Percentiles rank a stretch among this genome's conserved stretches.
Conservation (phyloP, 1,140 invertebrate species). For the Octopus bimaculoides region DNA sequence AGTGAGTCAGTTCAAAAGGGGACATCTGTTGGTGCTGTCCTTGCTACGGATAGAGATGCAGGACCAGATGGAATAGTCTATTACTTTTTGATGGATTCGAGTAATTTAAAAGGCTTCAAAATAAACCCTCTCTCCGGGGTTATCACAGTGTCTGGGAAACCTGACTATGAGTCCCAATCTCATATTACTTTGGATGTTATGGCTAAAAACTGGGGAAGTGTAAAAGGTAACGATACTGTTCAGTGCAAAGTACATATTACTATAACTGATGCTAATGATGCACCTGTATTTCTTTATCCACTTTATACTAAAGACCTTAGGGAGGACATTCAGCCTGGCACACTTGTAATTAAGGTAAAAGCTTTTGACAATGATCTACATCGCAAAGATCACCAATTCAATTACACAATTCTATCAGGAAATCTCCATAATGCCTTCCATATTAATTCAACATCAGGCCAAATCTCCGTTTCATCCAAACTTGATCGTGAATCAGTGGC, state of each 20-base stretch:
- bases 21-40: constrained; percentile 79
- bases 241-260: constrained; percentile 89
- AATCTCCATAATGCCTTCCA: constrained; percentile 81
- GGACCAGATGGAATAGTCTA: constrained; percentile 90
- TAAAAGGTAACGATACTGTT: constrained; percentile 91
- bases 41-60: constrained; percentile 86
- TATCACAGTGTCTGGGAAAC: constrained; percentile 69
- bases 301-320: constrained; percentile 73
- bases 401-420: constrained; percentile 83
- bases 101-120: constrained; percentile 86
- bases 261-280: constrained; percentile 93
- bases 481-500: constrained; percentile 81
- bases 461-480: constrained; percentile 34
- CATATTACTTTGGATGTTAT: constrained; percentile 85
- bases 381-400: constrained; percentile 88
- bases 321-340: constrained; percentile 73
- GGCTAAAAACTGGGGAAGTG: constrained; percentile 91
- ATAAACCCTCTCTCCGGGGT: constrained; percentile 80
- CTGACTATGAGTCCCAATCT: constrained; percentile 88
- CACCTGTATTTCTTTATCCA: constrained; percentile 80
- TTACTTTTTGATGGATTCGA: constrained; percentile 88
- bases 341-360: constrained; percentile 74
- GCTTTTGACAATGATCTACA: constrained; percentile 89
- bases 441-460: constrained; percentile 76
- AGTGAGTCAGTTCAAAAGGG: constrained; percentile 88